Base-by-base conservation (phyloP, 2,113 vertebrate genomes). In the Trichechus manatus region DNA sequence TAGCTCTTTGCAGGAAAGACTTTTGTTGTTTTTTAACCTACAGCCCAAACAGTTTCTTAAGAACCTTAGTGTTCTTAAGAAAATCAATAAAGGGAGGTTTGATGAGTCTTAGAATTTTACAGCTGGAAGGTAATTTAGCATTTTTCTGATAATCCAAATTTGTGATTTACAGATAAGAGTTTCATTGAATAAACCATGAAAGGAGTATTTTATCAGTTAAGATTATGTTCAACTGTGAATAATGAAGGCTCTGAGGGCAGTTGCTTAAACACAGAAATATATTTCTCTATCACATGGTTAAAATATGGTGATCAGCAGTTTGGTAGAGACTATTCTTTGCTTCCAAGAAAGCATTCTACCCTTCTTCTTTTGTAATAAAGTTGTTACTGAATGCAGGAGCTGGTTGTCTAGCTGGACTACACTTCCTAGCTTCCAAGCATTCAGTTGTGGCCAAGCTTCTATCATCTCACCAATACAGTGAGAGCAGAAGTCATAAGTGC, bases 41-140 rank as follows among this genome's bases (percentile, higher is more conserved):
- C 17, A 79, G 6, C 17, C 42, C 87, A 17, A 74, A 39, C n/a
- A 74, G 20, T 19, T 82, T 93, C 27, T 66, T 86, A 91, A 88
- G 9, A 61, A 44, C 11, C 33, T 70, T 36, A 23, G 63, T 64
- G 17, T 78, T 95, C 22, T 59, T 86, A 94, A 85, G 5, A 61
- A 50, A 17, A 63, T 2, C 47, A 42, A 64, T 19, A n/a, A 86
- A 82, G 50, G 44, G 6, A 56, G n/a, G 4, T 61, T 74, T 86
- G 83, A 63, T 64, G 20, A 66, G 27, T 79, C 80, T 95, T 72
- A 74, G 75, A 89, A 83, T 83, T 96, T 93, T 82, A 91, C 1
- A 92, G 3, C 66, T 94, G 44, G 42, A 87, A 66, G 29, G 44
- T 68, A 44, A 83, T 91, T 89, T 74, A 66, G 27, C 7, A 50